Conservation (phyloP, 1,140 invertebrate species). For the Helicoverpa zea region DNA sequence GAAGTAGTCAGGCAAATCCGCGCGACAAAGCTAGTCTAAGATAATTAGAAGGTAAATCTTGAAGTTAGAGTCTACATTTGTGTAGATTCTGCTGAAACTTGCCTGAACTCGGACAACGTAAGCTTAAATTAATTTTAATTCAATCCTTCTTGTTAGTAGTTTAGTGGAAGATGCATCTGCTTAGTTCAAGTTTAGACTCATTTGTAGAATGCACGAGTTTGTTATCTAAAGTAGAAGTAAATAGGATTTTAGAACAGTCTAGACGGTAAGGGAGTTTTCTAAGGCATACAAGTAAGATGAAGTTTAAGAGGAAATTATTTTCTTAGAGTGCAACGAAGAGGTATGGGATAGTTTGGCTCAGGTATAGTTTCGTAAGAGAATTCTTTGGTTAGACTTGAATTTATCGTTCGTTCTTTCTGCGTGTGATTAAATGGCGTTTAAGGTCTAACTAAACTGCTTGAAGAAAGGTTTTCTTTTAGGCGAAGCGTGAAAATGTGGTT, state of each 20-base stretch:
- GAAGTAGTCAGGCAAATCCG: too few relatives aligned
- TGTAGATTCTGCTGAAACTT: conserved; percentile 30
- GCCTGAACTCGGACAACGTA: conserved; percentile 50
- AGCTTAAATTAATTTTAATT: conserved; percentile 60
- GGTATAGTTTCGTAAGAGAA: background rate
- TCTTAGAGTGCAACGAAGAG: conserved; percentile 5
- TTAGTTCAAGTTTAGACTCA: conserved; percentile 46
- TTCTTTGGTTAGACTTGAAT: background rate
- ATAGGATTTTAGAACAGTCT: conserved; percentile 39
- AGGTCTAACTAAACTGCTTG: too few relatives aligned
- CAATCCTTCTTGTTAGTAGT: conserved; percentile 46
- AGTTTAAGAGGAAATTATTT: conserved; percentile 44
- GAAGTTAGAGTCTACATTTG: conserved; percentile 42
- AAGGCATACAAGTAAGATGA: conserved; percentile 12
- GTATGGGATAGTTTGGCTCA: background rate
- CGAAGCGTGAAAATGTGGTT: too few relatives aligned
- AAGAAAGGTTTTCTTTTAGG: too few relatives aligned
- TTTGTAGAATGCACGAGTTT: conserved; percentile 36
- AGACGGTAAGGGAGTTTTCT: conserved; percentile 18
- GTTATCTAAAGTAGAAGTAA: conserved; percentile 39
- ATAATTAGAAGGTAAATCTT: conserved; percentile 40
- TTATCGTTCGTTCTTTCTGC: background rate
- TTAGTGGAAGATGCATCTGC: conserved; percentile 47
- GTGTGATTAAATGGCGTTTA: background rate
- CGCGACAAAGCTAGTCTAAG: background rate